A percentile compares a stretch with the other conserved stretches of the same genome.
These are phyloP conservation scores for Mallotus villosus DNA, from an alignment of 2,797 vertebrate genomes.

Conservation along the genomic window DNA sequence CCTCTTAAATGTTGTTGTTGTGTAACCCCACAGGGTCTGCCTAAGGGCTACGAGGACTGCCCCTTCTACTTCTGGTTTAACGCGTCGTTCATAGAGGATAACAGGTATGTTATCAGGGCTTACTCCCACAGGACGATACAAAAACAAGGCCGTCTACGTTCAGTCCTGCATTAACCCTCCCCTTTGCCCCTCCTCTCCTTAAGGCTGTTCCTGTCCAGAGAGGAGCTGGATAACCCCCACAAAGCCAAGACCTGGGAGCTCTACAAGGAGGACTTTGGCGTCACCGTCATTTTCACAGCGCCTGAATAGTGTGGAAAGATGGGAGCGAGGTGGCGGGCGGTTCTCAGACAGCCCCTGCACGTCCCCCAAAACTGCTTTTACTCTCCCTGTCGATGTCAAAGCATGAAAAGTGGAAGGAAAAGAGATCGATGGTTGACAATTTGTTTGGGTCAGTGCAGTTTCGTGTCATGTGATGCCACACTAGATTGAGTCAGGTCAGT, in stretches of 20 bases:
- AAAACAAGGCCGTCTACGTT: neutral
- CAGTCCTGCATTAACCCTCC: neutral
- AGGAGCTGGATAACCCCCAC: slow-evolving; percentile 93
- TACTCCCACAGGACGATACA: neutral
- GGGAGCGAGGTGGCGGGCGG: neutral
- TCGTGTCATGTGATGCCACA: neutral
- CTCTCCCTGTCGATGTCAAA: neutral
- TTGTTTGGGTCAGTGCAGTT: neutral
- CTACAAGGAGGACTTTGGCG: slow-evolving; percentile 86
- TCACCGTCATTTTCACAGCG: slow-evolving; percentile 83
- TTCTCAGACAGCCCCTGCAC: neutral
- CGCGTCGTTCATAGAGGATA: slow-evolving; percentile 86
- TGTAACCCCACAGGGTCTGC: slow-evolving; percentile 75
- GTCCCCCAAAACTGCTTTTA: neutral
- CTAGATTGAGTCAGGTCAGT: neutral
- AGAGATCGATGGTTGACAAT: neutral
- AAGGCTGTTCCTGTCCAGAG: slow-evolving; percentile 87
- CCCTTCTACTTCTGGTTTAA: slow-evolving; percentile 98
- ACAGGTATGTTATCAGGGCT: slow-evolving; percentile 75
- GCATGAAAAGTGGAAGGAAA: neutral
- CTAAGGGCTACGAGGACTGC: slow-evolving; percentile 90
- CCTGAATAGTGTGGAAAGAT: slow-evolving; percentile 45
- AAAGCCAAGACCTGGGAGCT: slow-evolving; percentile 90
- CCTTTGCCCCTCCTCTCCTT: slow-evolving; percentile 19
- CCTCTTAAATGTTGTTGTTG: neutral